Conservation (phyloP, 2,797 vertebrate genomes). For the Bothrops alternatus region DNA sequence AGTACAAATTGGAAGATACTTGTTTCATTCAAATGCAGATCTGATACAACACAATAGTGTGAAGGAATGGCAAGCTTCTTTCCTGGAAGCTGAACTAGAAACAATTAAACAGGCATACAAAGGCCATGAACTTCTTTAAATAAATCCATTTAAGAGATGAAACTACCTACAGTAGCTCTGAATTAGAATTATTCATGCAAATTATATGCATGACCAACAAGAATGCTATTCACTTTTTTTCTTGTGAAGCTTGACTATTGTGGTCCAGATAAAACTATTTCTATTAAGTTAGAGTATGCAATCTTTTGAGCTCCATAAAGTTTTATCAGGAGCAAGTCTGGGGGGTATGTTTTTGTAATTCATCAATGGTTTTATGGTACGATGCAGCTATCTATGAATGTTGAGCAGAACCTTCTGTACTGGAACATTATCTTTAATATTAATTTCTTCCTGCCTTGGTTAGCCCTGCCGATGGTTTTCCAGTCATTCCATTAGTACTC, state of each 20-base stretch:
- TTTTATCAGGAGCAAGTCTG: neutral
- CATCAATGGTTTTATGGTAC: neutral
- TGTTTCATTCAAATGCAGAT: neutral
- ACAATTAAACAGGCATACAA: neutral
- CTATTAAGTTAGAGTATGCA: neutral
- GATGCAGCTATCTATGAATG: neutral
- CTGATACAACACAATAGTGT: neutral
- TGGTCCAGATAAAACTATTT: neutral
- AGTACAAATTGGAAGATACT: neutral
- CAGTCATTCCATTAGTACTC: slow-evolving; percentile 39
- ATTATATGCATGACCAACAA: neutral
- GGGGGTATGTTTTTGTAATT: neutral
- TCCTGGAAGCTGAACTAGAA: neutral
- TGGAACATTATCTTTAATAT: neutral
- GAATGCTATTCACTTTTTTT: neutral
- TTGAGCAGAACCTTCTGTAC: neutral
- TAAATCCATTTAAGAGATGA: neutral
- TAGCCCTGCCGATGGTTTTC: slow-evolving; percentile 18
- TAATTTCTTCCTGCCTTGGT: slow-evolving; percentile 7
- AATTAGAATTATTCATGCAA: neutral
- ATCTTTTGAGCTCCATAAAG: neutral
- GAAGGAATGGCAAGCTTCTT: neutral
- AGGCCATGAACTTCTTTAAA: neutral
- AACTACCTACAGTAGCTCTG: neutral
- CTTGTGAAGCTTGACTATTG: neutral